Evolutionary conservation across 1,140 invertebrate species (phyloP).

Genomic region (Meloidogyne floridensis): DNA sequence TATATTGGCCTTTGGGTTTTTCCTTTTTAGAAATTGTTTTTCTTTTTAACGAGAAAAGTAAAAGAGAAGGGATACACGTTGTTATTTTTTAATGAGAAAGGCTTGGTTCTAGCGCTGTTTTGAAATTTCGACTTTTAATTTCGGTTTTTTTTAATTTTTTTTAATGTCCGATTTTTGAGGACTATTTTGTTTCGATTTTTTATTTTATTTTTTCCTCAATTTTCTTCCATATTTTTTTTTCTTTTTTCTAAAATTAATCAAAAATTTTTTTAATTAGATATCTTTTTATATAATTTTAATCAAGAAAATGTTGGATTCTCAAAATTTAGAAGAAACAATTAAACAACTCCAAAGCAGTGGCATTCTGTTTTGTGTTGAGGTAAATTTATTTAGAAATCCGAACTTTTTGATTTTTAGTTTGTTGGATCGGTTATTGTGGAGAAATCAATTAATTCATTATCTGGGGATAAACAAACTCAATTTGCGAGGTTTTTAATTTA

Average conservation of each 20-base stretch:
- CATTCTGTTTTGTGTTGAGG: conserved; percentile 12
- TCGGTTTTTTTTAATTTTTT: too few relatives aligned
- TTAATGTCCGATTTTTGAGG: too few relatives aligned
- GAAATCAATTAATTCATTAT: conserved; percentile 15
- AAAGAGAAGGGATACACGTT: too few relatives aligned
- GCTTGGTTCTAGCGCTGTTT: too few relatives aligned
- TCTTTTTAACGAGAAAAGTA: background rate
- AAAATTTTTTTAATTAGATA: too few relatives aligned
- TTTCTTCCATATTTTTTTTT: too few relatives aligned
- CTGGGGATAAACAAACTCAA: conserved; percentile 8
- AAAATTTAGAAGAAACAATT: conserved; percentile 5
- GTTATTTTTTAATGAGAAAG: too few relatives aligned
- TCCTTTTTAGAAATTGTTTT: background rate
- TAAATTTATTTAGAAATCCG: background rate
- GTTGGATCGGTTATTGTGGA: conserved; percentile 11
- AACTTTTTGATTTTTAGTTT: background rate
- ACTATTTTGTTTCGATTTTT: too few relatives aligned
- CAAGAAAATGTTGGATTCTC: background rate
- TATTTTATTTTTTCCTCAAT: too few relatives aligned
- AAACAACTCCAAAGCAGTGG: conserved; percentile 19
- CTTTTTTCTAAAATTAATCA: too few relatives aligned
- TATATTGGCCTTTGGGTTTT: background rate
- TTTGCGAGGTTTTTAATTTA: conserved; percentile 1
- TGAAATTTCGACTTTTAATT: too few relatives aligned
- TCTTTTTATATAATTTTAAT: background rate